These are phyloP conservation scores for Meliscaeva auricollis DNA, from an alignment of 2,888 invertebrate genomes.

Conservation along the genomic window DNA sequence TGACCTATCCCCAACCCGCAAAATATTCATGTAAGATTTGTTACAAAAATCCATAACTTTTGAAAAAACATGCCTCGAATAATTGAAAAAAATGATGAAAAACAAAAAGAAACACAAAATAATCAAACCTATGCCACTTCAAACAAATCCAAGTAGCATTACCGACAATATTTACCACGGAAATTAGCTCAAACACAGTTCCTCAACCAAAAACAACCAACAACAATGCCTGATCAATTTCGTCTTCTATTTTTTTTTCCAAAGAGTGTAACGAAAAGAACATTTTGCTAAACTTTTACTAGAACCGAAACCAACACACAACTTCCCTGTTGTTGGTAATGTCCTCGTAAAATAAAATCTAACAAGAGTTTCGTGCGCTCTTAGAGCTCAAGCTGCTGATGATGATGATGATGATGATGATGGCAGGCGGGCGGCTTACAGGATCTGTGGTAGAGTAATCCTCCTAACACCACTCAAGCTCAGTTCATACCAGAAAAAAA, in stretches of 20 bases:
- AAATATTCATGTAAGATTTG: slow-evolving; percentile 16
- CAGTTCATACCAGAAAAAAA: slow-evolving; percentile 1
- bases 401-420: slow-evolving; percentile 7
- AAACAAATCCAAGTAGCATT: slow-evolving; percentile 65
- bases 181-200: slow-evolving; percentile 61
- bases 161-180: slow-evolving; percentile 61
- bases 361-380: slow-evolving; percentile 71
- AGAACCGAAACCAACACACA: slow-evolving; percentile 33
- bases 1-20: slow-evolving; percentile 32
- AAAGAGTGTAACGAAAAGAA: slow-evolving; percentile 19
- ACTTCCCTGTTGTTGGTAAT: slow-evolving; percentile 59
- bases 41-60: slow-evolving; percentile 62
- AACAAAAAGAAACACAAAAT: not conserved
- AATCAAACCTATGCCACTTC: slow-evolving; percentile 27
- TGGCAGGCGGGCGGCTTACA: slow-evolving; percentile 1
- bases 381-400: slow-evolving; percentile 4
- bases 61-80: slow-evolving; percentile 8
- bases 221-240: slow-evolving; percentile 7
- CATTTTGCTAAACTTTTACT: slow-evolving; percentile 47
- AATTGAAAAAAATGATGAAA: slow-evolving; percentile 23
- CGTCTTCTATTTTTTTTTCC: not conserved
- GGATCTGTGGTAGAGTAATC: slow-evolving; percentile 27
- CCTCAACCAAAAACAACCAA: slow-evolving; percentile 16
- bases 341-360: slow-evolving; percentile 74
- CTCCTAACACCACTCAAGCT: slow-evolving; percentile 19